Evolutionary conservation across 2,113 vertebrate genomes (phyloP), one percentile per base, ranked within the genome.

Genomic region (Acrocephalus kingi): DNA sequence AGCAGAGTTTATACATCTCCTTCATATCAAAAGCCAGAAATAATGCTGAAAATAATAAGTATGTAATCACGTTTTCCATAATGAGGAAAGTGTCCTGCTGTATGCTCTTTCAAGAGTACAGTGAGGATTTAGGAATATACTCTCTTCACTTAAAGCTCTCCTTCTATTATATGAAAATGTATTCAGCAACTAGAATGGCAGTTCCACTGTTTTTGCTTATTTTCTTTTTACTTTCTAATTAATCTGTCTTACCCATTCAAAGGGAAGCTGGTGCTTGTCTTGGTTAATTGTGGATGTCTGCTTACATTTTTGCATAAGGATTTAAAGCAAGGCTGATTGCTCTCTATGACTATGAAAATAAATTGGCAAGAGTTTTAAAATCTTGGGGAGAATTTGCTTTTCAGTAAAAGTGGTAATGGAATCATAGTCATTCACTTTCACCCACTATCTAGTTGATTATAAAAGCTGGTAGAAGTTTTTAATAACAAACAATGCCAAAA

Each of bases 11-110:
- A 54, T 93, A 54, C 80, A 67, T 91, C 31, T 79, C 59, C 80
- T 87, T 90, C 41, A 80, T 15, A 51, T 21, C 63, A 85, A 84
- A 73, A 96, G 49, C 59, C 79, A 96, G 90, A 92, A 90, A 66
- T 77, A 37, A 37, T 94, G 59, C 71, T 94, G 79, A 89, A 94
- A 89, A 95, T 93, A 97, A 95, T 86, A 14, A 90, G 48, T 83
- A 74, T 71, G n/a, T 93, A 58, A 6, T 80, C 31, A 11, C 13
- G 20, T 49, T 86, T 93, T 78, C 46, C 76, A 56, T 69, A 89
- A 84, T 81, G 63, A 94, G 80, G 78, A 75, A 96, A 96, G 89
- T 89, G 74, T 74, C 92, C 83, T 89, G 33, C 69, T 48, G 21
- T 48, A 30, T 78, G 82, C 45, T 97, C 55, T 96, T 97, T 88